Evolutionary conservation across 2,113 vertebrate genomes (phyloP).

Genomic region (Periophthalmodon schlosseri): DNA sequence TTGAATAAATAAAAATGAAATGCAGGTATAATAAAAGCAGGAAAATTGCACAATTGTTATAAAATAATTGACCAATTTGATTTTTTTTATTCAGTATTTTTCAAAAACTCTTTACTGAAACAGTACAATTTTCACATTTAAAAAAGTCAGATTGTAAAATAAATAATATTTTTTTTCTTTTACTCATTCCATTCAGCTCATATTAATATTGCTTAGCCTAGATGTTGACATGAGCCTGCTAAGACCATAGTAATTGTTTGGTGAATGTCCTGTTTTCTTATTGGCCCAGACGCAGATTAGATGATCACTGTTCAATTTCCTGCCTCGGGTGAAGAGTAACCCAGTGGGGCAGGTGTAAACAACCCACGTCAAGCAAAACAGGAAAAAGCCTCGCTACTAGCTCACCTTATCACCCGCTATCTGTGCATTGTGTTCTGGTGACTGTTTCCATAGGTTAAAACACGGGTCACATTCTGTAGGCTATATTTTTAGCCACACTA

Average conservation of each 20-base stretch:
- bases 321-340: background rate
- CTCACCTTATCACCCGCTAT: background rate
- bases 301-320: conserved; percentile 3
- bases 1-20: no score
- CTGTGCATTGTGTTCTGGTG: background rate
- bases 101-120: no score
- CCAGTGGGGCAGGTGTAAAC: conserved; percentile 4
- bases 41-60: no score
- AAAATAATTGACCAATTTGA: no score
- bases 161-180: no score
- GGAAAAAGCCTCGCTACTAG: background rate
- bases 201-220: background rate
- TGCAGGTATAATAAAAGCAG: no score
- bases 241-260: conserved; percentile 3
- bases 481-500: conserved; percentile 5
- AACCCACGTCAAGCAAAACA: conserved; percentile 6
- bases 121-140: no score
- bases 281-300: conserved; percentile 4
- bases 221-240: background rate
- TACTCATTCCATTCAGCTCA: no score
- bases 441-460: conserved; percentile 2
- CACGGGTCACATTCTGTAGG: background rate
- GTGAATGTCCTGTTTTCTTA: conserved; percentile 2
- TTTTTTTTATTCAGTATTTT: no score
- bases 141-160: no score